Conservation (phyloP, 2,797 vertebrate species). For the Fundulus diaphanus region DNA sequence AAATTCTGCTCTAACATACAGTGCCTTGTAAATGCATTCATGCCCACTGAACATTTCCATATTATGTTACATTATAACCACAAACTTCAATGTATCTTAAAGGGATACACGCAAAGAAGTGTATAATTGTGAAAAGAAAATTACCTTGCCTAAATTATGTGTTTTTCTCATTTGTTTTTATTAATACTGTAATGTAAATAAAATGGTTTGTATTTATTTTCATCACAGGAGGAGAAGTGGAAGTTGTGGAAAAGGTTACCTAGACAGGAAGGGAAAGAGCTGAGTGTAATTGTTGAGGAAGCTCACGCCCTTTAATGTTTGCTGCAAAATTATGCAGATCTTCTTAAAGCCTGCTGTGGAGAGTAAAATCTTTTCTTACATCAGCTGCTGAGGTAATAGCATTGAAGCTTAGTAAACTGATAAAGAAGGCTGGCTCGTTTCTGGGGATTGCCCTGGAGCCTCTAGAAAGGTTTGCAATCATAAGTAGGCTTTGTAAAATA, state of each 20-base stretch:
- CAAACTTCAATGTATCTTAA: background rate
- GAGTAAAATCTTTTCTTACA: background rate
- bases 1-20: constrained; percentile 15
- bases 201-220: background rate
- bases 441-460: background rate
- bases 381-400: background rate
- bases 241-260: background rate
- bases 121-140: background rate
- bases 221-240: background rate
- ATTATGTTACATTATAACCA: background rate
- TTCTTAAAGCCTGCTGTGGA: background rate
- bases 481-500: background rate
- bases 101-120: background rate
- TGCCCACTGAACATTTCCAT: background rate
- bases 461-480: background rate
- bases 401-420: background rate
- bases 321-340: background rate
- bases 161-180: background rate
- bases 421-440: background rate
- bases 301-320: background rate
- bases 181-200: background rate
- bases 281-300: background rate
- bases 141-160: background rate
- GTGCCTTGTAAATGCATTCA: background rate
- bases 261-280: background rate